These are phyloP conservation scores for Platyscapa corneri DNA, from an alignment of 1,140 invertebrate species.

Conservation along the genomic window DNA sequence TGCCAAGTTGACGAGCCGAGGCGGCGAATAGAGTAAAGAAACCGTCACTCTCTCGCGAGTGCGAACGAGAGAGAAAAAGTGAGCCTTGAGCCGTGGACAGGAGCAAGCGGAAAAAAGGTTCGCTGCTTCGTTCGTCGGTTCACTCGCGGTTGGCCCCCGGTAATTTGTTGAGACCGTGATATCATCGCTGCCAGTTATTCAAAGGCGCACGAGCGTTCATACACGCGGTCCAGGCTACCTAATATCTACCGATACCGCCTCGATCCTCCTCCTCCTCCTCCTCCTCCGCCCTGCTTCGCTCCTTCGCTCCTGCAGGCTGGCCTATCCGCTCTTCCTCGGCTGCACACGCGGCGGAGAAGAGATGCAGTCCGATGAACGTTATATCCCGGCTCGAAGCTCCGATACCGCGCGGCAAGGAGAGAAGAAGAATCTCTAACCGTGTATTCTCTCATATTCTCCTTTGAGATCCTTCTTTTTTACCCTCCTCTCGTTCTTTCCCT, in stretches of 20 bases:
- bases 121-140: background rate
- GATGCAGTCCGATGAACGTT: background rate
- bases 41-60: background rate
- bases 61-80: background rate
- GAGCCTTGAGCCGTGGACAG: constrained; percentile 3
- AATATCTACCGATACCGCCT: constrained; percentile 45
- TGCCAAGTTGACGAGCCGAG: constrained; percentile 30
- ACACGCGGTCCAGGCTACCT: constrained; percentile 30
- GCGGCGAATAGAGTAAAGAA: constrained; percentile 30
- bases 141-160: constrained; percentile 41
- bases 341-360: background rate
- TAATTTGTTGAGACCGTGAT: constrained; percentile 49
- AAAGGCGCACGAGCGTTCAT: constrained; percentile 21
- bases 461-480: constrained; percentile 33
- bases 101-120: background rate
- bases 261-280: background rate
- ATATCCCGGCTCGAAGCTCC: background rate
- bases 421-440: background rate
- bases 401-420: background rate
- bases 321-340: no score
- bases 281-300: background rate
- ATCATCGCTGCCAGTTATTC: constrained; percentile 50
- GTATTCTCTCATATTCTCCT: constrained; percentile 43
- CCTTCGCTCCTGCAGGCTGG: background rate
- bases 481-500: constrained; percentile 15